phyloP scores from a whole-genome alignment of 1,140 invertebrate species.

The Phocides pigmalion region DNA sequence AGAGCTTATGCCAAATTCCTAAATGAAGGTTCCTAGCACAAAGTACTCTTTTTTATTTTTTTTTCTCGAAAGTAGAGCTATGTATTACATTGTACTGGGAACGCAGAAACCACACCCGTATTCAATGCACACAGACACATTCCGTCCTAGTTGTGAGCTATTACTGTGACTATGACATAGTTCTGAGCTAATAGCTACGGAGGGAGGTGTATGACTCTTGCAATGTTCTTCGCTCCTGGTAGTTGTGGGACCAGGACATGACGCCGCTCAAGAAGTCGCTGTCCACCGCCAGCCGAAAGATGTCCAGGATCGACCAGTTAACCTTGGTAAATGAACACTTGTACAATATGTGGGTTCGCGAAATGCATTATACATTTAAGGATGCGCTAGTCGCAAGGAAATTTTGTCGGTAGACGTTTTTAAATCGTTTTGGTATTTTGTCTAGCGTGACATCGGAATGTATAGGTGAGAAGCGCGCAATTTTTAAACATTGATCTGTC shows the following conservation, averaged over 20 bases:
- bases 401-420: too few relatives aligned
- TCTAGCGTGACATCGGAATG: too few relatives aligned
- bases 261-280: constrained; percentile 91
- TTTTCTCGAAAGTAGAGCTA: not conserved
- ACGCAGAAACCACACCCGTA: constrained; percentile 34
- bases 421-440: too few relatives aligned
- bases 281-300: constrained; percentile 88
- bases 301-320: constrained; percentile 92
- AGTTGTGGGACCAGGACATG: constrained; percentile 95
- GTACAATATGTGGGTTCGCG: not conserved
- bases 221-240: constrained; percentile 58
- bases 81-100: constrained; percentile 34
- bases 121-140: constrained; percentile 19
- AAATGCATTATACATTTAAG: not conserved
- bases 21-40: constrained; percentile 7
- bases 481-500: too few relatives aligned
- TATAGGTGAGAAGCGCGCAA: too few relatives aligned
- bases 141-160: constrained; percentile 10
- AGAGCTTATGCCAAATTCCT: constrained; percentile 35
- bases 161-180: not conserved
- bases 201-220: constrained; percentile 24
- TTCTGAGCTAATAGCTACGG: constrained; percentile 1
- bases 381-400: too few relatives aligned
- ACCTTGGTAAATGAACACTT: constrained; percentile 74
- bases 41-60: not conserved